Conservation (phyloP, 2,113 vertebrate species). For the Propithecus coquereli region DNA sequence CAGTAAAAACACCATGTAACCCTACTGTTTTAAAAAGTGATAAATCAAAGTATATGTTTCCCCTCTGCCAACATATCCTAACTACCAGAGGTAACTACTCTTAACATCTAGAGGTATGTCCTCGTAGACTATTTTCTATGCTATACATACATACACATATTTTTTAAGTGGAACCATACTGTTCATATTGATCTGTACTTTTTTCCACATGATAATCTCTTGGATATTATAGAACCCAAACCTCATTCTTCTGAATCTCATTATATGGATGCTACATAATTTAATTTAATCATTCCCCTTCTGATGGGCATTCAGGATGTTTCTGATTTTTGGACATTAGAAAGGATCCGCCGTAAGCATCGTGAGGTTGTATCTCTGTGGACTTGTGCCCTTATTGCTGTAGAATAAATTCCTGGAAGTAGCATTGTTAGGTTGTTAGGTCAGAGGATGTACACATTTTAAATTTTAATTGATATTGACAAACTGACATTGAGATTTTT, state of each 20-base stretch:
- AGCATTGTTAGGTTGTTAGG: neutral
- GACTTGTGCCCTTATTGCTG: neutral
- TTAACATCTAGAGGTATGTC: neutral
- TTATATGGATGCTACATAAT: neutral
- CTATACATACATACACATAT: neutral
- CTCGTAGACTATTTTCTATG: neutral
- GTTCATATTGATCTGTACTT: neutral
- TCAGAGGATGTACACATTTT: neutral
- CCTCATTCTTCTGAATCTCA: neutral
- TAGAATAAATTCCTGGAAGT: neutral
- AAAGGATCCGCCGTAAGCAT: neutral
- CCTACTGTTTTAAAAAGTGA: neutral
- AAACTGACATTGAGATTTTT: neutral
- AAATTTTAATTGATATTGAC: neutral
- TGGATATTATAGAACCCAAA: neutral
- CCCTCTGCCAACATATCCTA: neutral
- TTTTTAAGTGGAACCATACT: neutral
- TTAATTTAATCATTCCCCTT: neutral
- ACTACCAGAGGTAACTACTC: neutral
- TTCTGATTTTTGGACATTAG: neutral
- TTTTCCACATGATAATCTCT: neutral
- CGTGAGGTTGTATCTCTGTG: neutral
- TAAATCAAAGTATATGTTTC: neutral
- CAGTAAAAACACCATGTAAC: neutral
- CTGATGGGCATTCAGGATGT: neutral